Base-by-base conservation (phyloP, 2,113 vertebrate genomes). In the Ploceus nigricollis region DNA sequence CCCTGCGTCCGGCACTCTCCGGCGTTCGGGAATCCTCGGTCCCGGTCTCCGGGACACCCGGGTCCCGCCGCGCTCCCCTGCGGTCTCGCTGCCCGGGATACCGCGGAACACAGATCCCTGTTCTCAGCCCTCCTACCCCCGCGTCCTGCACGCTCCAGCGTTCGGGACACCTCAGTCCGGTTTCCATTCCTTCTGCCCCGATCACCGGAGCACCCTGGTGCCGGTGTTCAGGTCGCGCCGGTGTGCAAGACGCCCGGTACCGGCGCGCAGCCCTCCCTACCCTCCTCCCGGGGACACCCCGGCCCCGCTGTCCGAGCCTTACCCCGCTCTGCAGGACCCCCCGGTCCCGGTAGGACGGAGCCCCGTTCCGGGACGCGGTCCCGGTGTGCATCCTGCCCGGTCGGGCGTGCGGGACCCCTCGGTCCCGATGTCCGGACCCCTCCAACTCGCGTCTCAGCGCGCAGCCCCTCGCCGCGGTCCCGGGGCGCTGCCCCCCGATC, bases 271-370 rank as follows among this genome's bases (percentile, higher is more conserved):
- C 73, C 73, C 63, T 42, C 81, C 70, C 61, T 60, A 10, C 85
- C 85, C 85, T 79, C 71, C 69, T 65, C 86, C 90, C 71, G 56
- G 71, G 76, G 77, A 72, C 83, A 70, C 65, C 73, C 73, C 40
- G n/a, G 4, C 42, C 79, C 72, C 54, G 37, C 45, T n/a, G 53
- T 64, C 54, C 11, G 39, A 20, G 54, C 77, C 90, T 90, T 90
- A 92, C 86, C 87, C 87, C 94, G 63, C 79, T 80, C 45, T 84
- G 78, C 87, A 50, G 78, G 54, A 93, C 87, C 83, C 47, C 57
- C 57, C 47, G 69, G 83, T 93, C 61, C 90, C 90, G 90, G 68
- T 50, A 51, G 73, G 63, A 80, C 60, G 79, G 11, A 87, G 82
- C 45, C 78, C 72, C 61, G 51, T 25, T 44, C 78, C 82, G 93